Conservation (phyloP, 2,113 vertebrate genomes). For the Laterallus jamaicensis region DNA sequence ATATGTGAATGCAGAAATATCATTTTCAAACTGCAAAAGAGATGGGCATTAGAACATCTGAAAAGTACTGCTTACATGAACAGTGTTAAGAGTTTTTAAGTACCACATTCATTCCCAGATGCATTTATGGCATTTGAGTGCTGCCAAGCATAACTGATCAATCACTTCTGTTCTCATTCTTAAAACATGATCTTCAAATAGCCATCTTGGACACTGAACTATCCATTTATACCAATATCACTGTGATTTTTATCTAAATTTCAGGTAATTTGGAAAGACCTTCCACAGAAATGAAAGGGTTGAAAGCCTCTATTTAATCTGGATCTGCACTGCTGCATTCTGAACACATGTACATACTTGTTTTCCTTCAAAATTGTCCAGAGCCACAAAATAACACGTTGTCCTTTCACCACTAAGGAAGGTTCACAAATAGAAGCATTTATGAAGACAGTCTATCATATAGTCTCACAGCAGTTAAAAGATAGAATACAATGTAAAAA, state of each 20-base stretch:
- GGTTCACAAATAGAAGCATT: neutral
- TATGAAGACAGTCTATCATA: neutral
- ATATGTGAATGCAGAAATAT: conserved; percentile 97
- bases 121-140: neutral
- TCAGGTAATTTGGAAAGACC: neutral
- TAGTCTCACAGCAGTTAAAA: neutral
- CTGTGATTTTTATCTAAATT: neutral
- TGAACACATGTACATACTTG: neutral
- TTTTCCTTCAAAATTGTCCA: neutral
- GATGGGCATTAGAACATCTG: neutral
- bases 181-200: neutral
- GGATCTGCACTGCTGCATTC: neutral
- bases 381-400: neutral
- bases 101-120: neutral
- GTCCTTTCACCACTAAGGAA: neutral
- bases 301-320: neutral
- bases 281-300: neutral
- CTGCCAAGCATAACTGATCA: neutral
- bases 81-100: neutral
- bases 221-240: neutral
- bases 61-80: neutral
- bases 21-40: conserved; percentile 86
- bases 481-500: neutral
- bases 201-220: neutral
- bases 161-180: neutral